These are phyloP conservation scores for Excalfactoria chinensis DNA, from an alignment of 2,113 vertebrate species.

Conservation along the genomic window DNA sequence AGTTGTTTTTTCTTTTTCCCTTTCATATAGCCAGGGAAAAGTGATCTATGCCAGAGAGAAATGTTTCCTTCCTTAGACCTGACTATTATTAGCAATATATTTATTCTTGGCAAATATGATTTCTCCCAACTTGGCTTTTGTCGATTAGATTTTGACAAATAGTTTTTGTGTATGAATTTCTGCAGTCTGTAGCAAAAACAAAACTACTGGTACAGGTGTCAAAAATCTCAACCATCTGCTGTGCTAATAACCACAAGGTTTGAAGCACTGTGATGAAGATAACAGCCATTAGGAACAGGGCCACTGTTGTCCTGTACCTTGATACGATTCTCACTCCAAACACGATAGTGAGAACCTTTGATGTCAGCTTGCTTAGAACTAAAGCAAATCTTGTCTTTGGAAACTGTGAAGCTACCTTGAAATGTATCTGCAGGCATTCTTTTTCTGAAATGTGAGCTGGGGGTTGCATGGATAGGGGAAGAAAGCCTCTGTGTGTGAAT, in stretches of 20 bases:
- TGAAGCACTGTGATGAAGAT: background rate
- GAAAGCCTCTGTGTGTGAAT: background rate
- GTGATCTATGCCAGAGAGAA: background rate
- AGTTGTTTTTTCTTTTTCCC: background rate
- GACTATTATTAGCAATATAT: background rate
- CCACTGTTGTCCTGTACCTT: background rate
- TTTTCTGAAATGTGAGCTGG: background rate
- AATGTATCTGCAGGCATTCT: background rate
- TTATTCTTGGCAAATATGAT: background rate
- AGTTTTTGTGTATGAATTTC: background rate
- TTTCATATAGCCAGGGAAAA: background rate
- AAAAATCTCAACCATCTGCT: slow-evolving; percentile 36
- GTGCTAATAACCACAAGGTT: background rate
- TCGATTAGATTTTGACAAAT: slow-evolving; percentile 10
- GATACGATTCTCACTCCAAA: background rate
- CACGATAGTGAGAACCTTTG: background rate
- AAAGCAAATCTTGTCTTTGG: background rate
- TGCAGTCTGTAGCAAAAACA: background rate
- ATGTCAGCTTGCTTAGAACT: background rate
- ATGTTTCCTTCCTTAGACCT: background rate
- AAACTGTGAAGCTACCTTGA: background rate
- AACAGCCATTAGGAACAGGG: background rate
- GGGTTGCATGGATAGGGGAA: background rate
- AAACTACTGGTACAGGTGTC: slow-evolving; percentile 29
- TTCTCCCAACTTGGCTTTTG: slow-evolving; percentile 26